Evolutionary conservation across 2,888 invertebrate species (phyloP).

Genomic region (Rutpela maculata): DNA sequence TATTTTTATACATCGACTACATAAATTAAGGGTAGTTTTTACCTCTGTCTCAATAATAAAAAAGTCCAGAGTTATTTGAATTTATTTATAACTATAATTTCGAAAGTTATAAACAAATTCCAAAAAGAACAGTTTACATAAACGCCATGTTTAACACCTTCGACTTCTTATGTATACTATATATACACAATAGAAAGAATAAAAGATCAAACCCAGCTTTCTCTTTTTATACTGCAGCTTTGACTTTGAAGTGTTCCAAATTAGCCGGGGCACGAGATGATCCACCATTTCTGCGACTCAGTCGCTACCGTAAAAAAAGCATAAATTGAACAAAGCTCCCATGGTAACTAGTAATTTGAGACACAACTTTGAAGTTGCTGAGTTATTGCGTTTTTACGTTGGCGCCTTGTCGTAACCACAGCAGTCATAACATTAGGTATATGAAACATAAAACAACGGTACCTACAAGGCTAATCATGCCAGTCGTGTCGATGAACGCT

Average conservation of each 20-base stretch:
- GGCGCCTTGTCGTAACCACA: conserved; percentile 16
- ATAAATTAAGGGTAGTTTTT: too few relatives aligned
- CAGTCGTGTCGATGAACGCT: conserved; percentile 18
- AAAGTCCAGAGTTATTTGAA: too few relatives aligned
- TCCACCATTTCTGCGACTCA: conserved; percentile 15
- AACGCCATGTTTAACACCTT: background rate
- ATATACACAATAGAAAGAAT: conserved; percentile 5
- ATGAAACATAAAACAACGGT: conserved; percentile 8
- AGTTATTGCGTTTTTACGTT: conserved; percentile 26
- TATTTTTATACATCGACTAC: too few relatives aligned
- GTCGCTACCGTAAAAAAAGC: background rate
- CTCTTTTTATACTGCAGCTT: conserved; percentile 10
- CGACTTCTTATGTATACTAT: background rate
- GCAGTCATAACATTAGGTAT: conserved; percentile 26
- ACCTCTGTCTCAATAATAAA: too few relatives aligned
- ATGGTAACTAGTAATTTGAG: conserved; percentile 16
- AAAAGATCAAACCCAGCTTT: conserved; percentile 1
- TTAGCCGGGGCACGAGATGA: conserved; percentile 3
- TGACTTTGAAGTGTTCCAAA: conserved; percentile 24
- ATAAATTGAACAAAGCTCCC: conserved; percentile 21
- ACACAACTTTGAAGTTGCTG: conserved; percentile 17
- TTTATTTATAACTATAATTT: too few relatives aligned
- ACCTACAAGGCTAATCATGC: conserved; percentile 4
- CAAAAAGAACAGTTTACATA: too few relatives aligned
- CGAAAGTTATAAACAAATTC: too few relatives aligned